phyloP scores from a whole-genome alignment of 1,140 invertebrate species.

The Drepana arcuata region DNA sequence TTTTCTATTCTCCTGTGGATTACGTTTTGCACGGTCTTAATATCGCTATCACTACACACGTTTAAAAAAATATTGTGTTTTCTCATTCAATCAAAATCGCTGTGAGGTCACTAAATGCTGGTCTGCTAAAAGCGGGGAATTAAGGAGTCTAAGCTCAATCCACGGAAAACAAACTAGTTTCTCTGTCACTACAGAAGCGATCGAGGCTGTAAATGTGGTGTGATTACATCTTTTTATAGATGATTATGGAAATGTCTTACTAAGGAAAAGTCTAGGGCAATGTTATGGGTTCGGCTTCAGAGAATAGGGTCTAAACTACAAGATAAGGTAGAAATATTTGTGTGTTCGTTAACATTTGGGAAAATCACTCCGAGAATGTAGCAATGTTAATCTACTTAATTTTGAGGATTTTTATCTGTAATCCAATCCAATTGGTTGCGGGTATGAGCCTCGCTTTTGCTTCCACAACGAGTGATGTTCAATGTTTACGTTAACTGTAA shows the following conservation, averaged over 20 bases:
- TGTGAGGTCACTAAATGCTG: constrained; percentile 24
- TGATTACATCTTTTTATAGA: constrained; percentile 32
- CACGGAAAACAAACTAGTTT: constrained; percentile 33
- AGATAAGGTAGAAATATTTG: constrained; percentile 12
- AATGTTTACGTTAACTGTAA: background rate
- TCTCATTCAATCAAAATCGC: constrained; percentile 17
- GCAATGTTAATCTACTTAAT: no score
- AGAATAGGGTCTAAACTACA: constrained; percentile 60
- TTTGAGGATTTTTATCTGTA: no score
- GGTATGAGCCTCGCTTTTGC: no score
- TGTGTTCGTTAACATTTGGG: constrained; percentile 6
- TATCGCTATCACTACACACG: constrained; percentile 38
- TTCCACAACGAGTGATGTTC: no score
- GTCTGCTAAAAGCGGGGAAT: constrained; percentile 50
- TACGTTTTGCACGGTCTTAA: constrained; percentile 66
- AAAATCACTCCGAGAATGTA: constrained; percentile 10
- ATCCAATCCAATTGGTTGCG: no score
- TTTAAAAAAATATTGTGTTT: constrained; percentile 21
- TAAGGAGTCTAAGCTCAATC: constrained; percentile 44
- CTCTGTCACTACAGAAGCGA: constrained; percentile 42
- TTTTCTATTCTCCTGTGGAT: constrained; percentile 79
- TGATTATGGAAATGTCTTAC: constrained; percentile 37
- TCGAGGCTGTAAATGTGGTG: constrained; percentile 19
- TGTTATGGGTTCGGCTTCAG: constrained; percentile 68
- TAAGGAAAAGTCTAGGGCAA: constrained; percentile 39